Evolutionary conservation across 2,113 vertebrate species (phyloP).

Genomic region (Callaeas wilsoni): DNA sequence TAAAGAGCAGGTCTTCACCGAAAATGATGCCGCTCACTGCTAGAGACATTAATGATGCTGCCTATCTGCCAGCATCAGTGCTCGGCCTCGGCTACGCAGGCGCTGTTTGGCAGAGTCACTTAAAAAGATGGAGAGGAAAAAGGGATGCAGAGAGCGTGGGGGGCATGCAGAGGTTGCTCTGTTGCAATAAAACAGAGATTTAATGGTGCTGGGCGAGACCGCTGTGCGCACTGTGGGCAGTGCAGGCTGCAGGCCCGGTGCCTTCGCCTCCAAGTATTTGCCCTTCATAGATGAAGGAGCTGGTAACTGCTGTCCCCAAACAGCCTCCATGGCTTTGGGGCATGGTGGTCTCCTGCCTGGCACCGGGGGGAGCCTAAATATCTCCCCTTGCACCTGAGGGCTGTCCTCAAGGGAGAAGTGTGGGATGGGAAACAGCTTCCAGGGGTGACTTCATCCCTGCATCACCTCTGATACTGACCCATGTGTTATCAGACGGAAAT

Average conservation of each 20-base stretch:
- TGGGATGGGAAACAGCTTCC: fast-evolving
- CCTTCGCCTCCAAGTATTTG: background rate
- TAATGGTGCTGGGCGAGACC: background rate
- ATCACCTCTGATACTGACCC: background rate
- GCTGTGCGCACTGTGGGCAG: fast-evolving
- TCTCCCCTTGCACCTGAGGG: background rate
- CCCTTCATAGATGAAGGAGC: background rate
- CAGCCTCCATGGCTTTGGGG: background rate
- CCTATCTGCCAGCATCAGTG: background rate
- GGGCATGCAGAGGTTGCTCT: background rate
- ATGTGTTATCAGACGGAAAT: background rate
- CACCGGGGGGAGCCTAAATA: background rate
- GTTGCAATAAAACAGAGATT: background rate
- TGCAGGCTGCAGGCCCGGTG: fast-evolving
- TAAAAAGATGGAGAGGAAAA: background rate
- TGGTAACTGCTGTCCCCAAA: background rate
- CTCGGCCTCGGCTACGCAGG: background rate
- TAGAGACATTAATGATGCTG: background rate
- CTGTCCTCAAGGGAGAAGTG: background rate
- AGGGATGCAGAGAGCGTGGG: background rate
- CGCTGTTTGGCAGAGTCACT: background rate
- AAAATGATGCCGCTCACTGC: fast-evolving
- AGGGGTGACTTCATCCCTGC: background rate
- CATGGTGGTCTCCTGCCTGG: background rate
- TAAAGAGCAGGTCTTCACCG: background rate